Percentiles rank a stretch among this genome's conserved stretches.
Evolutionary conservation across 2,113 vertebrate genomes (phyloP).

Genomic region (Cricetomys ansorgei): DNA sequence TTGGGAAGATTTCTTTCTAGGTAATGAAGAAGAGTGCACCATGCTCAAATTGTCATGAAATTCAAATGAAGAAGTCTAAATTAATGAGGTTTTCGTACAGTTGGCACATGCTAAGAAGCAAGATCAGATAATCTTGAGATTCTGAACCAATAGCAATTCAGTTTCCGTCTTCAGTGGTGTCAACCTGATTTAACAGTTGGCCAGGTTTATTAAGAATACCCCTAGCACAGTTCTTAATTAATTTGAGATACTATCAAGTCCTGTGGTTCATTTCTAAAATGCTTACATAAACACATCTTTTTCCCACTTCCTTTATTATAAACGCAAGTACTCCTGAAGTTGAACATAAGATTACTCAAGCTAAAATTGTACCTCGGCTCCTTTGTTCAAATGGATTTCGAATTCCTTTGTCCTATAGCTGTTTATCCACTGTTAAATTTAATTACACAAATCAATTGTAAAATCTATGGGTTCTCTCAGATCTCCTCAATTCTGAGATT

Average conservation of each 20-base stretch:
- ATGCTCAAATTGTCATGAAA: slow-evolving; percentile 49
- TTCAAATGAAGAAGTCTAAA: slow-evolving; percentile 63
- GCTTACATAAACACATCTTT: slow-evolving; percentile 22
- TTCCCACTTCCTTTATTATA: slow-evolving; percentile 40
- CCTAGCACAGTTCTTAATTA: slow-evolving; percentile 64
- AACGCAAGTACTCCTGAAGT: slow-evolving; percentile 34
- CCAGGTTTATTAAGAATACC: slow-evolving; percentile 46
- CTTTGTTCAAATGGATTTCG: slow-evolving; percentile 8
- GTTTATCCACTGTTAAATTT: slow-evolving; percentile 35
- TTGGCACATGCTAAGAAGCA: slow-evolving; percentile 18
- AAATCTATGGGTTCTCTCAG: neutral
- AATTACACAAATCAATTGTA: slow-evolving; percentile 31
- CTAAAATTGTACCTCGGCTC: neutral
- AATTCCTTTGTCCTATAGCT: neutral
- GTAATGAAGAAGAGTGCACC: neutral
- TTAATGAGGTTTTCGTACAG: slow-evolving; percentile 56
- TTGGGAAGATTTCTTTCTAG: slow-evolving; percentile 3
- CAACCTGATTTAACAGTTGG: slow-evolving; percentile 59
- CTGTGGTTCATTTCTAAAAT: slow-evolving; percentile 43
- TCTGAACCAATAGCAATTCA: slow-evolving; percentile 43
- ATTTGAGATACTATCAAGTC: slow-evolving; percentile 69
- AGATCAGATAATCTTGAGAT: slow-evolving; percentile 61
- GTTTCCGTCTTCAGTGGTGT: slow-evolving; percentile 23
- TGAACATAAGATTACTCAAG: neutral
- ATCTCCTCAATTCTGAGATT: neutral